phyloP scores from a whole-genome alignment of 2,113 vertebrate genomes.

The Centrocercus urophasianus region DNA sequence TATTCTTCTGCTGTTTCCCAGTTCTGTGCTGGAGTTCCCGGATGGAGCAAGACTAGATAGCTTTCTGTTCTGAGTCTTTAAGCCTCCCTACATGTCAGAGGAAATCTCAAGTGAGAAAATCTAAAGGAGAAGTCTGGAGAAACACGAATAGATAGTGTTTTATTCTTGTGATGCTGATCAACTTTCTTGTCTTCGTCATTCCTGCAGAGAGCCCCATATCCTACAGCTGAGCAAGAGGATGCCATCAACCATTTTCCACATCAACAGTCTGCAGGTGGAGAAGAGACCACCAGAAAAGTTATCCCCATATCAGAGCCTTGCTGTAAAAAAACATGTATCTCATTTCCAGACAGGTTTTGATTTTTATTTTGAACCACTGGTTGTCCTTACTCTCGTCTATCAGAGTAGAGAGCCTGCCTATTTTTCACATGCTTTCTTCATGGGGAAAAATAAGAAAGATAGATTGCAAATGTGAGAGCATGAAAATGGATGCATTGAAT shows the following conservation, averaged over 20 bases:
- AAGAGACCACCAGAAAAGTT: neutral
- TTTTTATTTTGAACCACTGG: neutral
- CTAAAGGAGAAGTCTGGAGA: neutral
- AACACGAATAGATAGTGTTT: neutral
- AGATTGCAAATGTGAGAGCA: neutral
- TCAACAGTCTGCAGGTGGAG: neutral
- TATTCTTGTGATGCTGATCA: neutral
- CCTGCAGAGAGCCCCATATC: neutral
- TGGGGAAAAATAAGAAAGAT: neutral
- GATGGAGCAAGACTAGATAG: neutral
- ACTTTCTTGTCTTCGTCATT: neutral
- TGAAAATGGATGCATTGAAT: neutral
- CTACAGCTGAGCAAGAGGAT: neutral
- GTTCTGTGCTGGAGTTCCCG: neutral
- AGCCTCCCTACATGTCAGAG: neutral
- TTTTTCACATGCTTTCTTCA: neutral
- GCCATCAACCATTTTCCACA: rapidly evolving
- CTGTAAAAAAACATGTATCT: neutral
- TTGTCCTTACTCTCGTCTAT: neutral
- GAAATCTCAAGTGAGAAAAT: neutral
- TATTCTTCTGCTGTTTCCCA: neutral
- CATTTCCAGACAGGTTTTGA: neutral
- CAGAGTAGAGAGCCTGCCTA: neutral
- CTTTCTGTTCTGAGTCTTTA: neutral
- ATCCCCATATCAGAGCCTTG: neutral